phyloP scores from a whole-genome alignment of 2,113 vertebrate genomes.

The Engystomops pustulosus region DNA sequence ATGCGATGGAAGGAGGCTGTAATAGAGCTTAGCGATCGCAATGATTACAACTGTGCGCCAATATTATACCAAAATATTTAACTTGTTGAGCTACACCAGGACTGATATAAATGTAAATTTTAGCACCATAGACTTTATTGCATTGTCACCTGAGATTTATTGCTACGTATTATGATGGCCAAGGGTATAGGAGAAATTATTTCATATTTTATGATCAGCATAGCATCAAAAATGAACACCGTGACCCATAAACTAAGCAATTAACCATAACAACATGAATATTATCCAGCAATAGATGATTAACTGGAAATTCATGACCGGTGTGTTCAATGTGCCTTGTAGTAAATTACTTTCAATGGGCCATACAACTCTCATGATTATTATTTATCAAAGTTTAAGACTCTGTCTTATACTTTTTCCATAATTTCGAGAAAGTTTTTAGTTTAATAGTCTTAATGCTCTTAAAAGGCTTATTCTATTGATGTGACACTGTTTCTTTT shows the following conservation, averaged over 20 bases:
- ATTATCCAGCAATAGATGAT: background rate
- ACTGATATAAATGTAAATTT: background rate
- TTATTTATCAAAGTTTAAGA: background rate
- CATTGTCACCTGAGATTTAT: background rate
- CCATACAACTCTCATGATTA: background rate
- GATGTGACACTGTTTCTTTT: too few relatives aligned
- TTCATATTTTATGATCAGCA: background rate
- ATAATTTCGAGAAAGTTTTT: too few relatives aligned
- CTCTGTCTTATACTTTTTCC: background rate
- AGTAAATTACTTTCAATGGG: background rate
- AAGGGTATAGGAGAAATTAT: background rate
- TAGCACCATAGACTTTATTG: background rate
- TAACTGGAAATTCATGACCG: background rate
- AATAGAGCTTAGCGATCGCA: background rate
- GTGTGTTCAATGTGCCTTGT: background rate
- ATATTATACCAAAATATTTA: too few relatives aligned
- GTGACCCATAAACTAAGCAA: background rate
- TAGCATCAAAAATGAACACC: background rate
- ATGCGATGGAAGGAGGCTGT: background rate
- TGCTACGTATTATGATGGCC: background rate
- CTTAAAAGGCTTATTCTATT: too few relatives aligned
- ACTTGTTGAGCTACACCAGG: too few relatives aligned
- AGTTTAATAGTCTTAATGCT: too few relatives aligned
- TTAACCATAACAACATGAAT: background rate
- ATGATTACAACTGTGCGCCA: background rate